phyloP scores from a whole-genome alignment of 2,888 invertebrate genomes.

The Nemotelus pantherinus region DNA sequence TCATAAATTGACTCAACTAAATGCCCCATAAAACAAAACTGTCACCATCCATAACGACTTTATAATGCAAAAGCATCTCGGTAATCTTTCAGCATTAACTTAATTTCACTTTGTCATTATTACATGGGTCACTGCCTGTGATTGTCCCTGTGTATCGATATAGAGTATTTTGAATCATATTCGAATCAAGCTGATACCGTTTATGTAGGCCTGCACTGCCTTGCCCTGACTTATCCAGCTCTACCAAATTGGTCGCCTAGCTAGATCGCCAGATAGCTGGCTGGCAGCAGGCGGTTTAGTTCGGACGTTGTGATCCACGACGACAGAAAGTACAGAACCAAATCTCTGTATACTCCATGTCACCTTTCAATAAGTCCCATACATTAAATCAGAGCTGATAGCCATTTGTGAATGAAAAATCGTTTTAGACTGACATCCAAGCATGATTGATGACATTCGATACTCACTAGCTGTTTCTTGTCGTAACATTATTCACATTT shows the following conservation, averaged over 20 bases:
- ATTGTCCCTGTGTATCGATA: constrained; percentile 24
- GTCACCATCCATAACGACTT: constrained; percentile 38
- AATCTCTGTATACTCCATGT: constrained; percentile 40
- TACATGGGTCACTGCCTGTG: constrained; percentile 39
- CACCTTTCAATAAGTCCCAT: constrained; percentile 49
- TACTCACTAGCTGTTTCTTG: constrained; percentile 40
- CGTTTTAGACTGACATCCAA: constrained; percentile 48
- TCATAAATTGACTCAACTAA: constrained; percentile 38
- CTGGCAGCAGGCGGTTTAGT: no score
- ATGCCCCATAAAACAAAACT: constrained; percentile 31
- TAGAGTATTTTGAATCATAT: constrained; percentile 13
- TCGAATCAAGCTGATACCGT: constrained; percentile 17
- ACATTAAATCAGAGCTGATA: constrained; percentile 49
- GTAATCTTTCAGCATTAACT: constrained; percentile 42
- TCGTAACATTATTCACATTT: constrained; percentile 47
- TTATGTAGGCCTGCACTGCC: background rate
- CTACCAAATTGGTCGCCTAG: background rate
- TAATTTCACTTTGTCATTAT: constrained; percentile 44
- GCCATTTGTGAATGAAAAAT: constrained; percentile 51
- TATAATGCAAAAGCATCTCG: constrained; percentile 24
- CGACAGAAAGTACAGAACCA: constrained; percentile 30
- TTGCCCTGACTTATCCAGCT: background rate
- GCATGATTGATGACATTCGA: constrained; percentile 49
- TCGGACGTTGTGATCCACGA: background rate
- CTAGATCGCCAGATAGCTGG: no score